A percentile compares a stretch with the other conserved stretches of the same genome.
Evolutionary conservation across 2,113 vertebrate genomes (phyloP).

Genomic region (Malurus elegans): DNA sequence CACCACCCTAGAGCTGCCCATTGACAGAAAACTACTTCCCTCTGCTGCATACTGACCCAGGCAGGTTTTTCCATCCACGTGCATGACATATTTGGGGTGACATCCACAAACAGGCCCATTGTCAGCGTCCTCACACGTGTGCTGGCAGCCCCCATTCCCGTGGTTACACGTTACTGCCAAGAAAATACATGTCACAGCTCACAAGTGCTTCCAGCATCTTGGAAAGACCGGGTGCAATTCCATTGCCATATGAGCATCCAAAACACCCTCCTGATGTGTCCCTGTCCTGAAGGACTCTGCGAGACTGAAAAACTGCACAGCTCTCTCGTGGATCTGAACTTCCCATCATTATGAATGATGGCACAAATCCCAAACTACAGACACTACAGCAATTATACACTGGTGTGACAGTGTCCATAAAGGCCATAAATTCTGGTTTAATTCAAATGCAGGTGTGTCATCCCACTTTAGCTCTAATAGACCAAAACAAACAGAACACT

Average conservation of each 20-base stretch:
- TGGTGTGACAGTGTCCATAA: not conserved
- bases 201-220: slow-evolving; percentile 4
- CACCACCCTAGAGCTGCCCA: not conserved
- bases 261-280: not conserved
- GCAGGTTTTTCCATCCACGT: slow-evolving; percentile 86
- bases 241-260: not conserved
- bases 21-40: not conserved
- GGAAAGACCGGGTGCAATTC: not conserved
- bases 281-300: not conserved
- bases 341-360: fast-evolving
- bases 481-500: not conserved
- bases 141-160: slow-evolving; percentile 96
- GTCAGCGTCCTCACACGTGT: slow-evolving; percentile 91
- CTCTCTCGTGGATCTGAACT: not conserved
- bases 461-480: not conserved
- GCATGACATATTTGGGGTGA: slow-evolving; percentile 87
- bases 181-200: not conserved
- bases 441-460: not conserved
- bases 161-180: slow-evolving; percentile 93
- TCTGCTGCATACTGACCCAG: slow-evolving; percentile 79
- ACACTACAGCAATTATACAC: not conserved
- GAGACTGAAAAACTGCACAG: not conserved
- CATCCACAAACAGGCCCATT: slow-evolving; percentile 88
- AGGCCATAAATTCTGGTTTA: not conserved
- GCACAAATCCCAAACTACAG: not conserved